Conservation (phyloP, 2,888 invertebrate genomes). For the Apodemia mormo region DNA sequence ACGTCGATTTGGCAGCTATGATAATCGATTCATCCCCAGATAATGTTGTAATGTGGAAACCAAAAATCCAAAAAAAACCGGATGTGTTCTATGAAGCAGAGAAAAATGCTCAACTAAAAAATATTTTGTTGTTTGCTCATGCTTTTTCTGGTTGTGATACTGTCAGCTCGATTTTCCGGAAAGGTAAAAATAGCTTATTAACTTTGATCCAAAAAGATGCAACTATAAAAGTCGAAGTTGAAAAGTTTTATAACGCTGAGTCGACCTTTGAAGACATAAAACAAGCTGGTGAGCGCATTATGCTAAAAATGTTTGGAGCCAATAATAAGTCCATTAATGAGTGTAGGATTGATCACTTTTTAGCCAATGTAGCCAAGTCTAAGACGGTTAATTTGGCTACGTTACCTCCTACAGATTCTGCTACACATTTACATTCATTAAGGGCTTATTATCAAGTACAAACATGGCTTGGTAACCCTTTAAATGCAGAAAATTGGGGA, state of each 20-base stretch:
- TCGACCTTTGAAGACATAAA: neutral
- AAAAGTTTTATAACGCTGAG: neutral
- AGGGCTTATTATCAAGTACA: neutral
- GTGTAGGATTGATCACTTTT: neutral
- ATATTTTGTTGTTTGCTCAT: neutral
- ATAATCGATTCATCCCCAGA: neutral
- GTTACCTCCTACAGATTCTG: constrained; percentile 1
- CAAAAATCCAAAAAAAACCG: constrained; percentile 1
- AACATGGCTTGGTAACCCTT: neutral
- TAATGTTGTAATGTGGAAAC: constrained; percentile 1
- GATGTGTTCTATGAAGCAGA: neutral
- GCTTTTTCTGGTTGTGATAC: neutral
- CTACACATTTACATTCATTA: neutral
- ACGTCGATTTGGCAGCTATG: neutral
- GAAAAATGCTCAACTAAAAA: neutral
- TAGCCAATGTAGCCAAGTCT: constrained; percentile 1
- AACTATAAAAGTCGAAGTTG: constrained; percentile 3
- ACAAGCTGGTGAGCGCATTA: neutral
- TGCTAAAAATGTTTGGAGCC: neutral
- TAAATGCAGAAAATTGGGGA: constrained; percentile 1
- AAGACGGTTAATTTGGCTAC: constrained; percentile 1
- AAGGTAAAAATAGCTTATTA: neutral
- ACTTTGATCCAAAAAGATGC: neutral
- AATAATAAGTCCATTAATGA: neutral
- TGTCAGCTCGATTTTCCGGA: neutral